Percentiles rank a stretch among this genome's conserved stretches.
Evolutionary conservation across 1,140 invertebrate species (phyloP).

Genomic region (Aphelenchoides avenae): DNA sequence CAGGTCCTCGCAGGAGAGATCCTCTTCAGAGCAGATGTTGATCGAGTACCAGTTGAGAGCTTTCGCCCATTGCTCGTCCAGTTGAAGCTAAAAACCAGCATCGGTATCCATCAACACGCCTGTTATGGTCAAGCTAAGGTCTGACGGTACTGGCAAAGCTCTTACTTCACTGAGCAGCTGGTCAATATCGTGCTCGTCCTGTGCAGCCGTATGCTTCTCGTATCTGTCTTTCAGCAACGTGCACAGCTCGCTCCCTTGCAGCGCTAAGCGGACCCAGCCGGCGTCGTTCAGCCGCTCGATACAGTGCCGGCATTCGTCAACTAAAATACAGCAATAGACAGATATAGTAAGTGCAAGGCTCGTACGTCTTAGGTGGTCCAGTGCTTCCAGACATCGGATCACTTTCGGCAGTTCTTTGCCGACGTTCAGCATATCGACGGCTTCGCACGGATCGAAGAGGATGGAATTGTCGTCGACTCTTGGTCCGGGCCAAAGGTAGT

Average conservation of each 20-base stretch:
- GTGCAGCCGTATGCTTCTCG: too few species aligned
- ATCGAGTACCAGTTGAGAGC: constrained; percentile 24
- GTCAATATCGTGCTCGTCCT: too few species aligned
- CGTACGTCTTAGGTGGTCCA: not conserved
- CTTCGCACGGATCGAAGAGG: constrained; percentile 17
- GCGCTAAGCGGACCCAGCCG: constrained; percentile 4
- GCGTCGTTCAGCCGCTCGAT: constrained; percentile 4
- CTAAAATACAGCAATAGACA: constrained; percentile 1
- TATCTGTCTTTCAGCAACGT: too few species aligned
- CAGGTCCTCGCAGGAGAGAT: constrained; percentile 26
- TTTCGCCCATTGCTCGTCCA: constrained; percentile 19
- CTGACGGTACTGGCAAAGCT: too few species aligned
- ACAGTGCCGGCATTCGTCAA: not conserved
- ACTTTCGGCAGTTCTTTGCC: not conserved
- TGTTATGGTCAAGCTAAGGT: not conserved
- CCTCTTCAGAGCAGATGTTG: constrained; percentile 43
- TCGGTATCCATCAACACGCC: constrained; percentile 13
- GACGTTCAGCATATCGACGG: constrained; percentile 10
- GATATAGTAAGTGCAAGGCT: not conserved
- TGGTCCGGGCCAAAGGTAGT: too few species aligned
- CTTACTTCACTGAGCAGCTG: too few species aligned
- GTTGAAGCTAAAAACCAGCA: constrained; percentile 15
- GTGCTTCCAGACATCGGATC: constrained; percentile 12
- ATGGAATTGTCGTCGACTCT: too few species aligned
- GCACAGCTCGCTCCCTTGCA: constrained; percentile 1